Percentiles rank a stretch among this genome's conserved stretches.
Evolutionary conservation across 2,113 vertebrate genomes (phyloP).

Genomic region (Casuarius casuarius): DNA sequence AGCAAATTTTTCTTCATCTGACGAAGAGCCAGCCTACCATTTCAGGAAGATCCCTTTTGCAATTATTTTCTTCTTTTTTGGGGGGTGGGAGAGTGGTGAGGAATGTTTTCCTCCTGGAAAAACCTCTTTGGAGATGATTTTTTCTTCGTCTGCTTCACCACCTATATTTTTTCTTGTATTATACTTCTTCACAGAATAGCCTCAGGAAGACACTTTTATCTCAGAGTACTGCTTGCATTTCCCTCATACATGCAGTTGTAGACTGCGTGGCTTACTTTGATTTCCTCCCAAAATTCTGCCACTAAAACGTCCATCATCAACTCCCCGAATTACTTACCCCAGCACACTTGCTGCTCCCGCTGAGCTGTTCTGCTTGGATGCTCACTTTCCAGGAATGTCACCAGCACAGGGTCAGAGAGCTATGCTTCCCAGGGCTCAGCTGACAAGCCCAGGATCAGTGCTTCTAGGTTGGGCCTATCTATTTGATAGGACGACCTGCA

Average conservation of each 20-base stretch:
- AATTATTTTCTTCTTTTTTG: neutral
- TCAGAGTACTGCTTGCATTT: constrained; percentile 11
- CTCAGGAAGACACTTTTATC: constrained; percentile 55
- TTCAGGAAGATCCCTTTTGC: neutral
- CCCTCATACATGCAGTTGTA: constrained; percentile 15
- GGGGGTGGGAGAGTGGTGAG: neutral
- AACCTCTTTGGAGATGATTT: neutral
- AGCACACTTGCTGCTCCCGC: neutral
- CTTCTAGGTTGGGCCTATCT: neutral
- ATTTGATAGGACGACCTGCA: neutral
- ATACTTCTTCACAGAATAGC: constrained; percentile 40
- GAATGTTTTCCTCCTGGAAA: constrained; percentile 2
- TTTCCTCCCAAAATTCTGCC: constrained; percentile 43
- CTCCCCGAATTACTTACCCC: constrained; percentile 34
- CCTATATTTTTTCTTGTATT: constrained; percentile 1
- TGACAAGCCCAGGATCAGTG: neutral
- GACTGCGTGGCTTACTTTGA: constrained; percentile 37
- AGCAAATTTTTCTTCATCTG: neutral
- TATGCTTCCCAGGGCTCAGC: neutral
- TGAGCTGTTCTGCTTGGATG: constrained; percentile 35
- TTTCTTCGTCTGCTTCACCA: neutral
- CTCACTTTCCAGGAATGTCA: constrained; percentile 58
- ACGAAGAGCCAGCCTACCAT: neutral
- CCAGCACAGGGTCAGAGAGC: neutral
- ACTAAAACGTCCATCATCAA: constrained; percentile 64